Base-by-base conservation (phyloP, 1,140 invertebrate genomes). In the Metopolophium dirhodum region DNA sequence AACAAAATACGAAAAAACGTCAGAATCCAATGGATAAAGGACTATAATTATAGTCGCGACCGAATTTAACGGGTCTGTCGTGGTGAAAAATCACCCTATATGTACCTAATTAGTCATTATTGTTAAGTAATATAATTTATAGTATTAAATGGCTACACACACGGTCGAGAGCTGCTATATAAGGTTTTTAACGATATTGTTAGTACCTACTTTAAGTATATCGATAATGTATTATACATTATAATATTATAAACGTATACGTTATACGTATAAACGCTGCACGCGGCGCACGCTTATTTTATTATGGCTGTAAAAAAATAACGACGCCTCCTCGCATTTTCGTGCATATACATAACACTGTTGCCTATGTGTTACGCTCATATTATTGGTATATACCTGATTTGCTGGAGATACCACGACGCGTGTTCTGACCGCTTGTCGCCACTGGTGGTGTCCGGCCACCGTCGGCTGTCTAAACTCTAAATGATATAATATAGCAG, bases 291-390 rank as follows among this genome's bases (percentile, higher is more conserved):
- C 61, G 30, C n/a, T 77, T 77, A 35, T 77, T 77, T 77, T 77
- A 77, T 77, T n/a, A 77, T 77, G n/a, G n/a, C 61, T 77, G n/a
- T 77, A 77, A 77, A 77, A 68, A 77, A 77, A 77, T 77, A 20
- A 77, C 61, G 14, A 77, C 61, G n/a, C 61, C 61, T 77, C 61
- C 61, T 77, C 61, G 30, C 30, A 8, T 14, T 68, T 11, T n/a
- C 61, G 30, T n/a, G 61, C n/a, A n/a, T 68, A 68, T 11, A 4
- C 30, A 68, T n/a, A 68, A n/a, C 30, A n/a, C 61, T n/a, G 61
- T 68, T 30, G 18, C 30, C n/a, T n/a, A n/a, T 54, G 7, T 54
- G 0, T 14, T 4, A n/a, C 30, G 14, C 30, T 77, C 4, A 18
- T 77, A 77, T 14, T 68, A 68, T 77, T n/a, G 61, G 61, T 77